Percentiles rank a stretch among this genome's conserved stretches.
Conservation (phyloP, 2,113 vertebrate genomes). For the Donacobius atricapilla region DNA sequence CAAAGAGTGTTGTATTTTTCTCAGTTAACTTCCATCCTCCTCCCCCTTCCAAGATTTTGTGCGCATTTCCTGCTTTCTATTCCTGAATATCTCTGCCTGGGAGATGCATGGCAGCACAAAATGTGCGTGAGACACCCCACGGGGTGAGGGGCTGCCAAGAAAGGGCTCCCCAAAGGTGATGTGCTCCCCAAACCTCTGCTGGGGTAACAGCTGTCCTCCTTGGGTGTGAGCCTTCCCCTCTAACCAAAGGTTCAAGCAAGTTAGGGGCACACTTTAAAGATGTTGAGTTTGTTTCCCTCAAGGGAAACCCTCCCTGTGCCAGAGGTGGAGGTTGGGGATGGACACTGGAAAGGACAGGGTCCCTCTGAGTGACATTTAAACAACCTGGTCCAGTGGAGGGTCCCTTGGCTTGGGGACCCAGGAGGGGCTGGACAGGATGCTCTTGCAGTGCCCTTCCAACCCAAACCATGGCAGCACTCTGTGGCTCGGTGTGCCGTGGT, state of each 20-base stretch:
- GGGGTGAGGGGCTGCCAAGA: not conserved
- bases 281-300: not conserved
- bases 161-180: not conserved
- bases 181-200: not conserved
- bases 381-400: no score
- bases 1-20: not conserved
- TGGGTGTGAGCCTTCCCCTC: not conserved
- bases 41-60: not conserved
- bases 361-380: not conserved
- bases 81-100: not conserved
- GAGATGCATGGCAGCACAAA: not conserved
- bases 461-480: accelerated
- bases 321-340: not conserved
- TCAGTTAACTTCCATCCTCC: not conserved
- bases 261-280: accelerated
- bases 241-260: not conserved
- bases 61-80: not conserved
- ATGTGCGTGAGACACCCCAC: not conserved
- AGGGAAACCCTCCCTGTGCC: not conserved
- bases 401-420: no score
- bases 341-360: not conserved
- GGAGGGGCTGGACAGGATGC: no score
- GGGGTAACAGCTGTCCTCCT: accelerated
- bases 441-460: not conserved
- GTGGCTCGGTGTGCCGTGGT: accelerated